Evolutionary conservation across 2,797 vertebrate genomes (phyloP).

Genomic region (Labeo calbasu): DNA sequence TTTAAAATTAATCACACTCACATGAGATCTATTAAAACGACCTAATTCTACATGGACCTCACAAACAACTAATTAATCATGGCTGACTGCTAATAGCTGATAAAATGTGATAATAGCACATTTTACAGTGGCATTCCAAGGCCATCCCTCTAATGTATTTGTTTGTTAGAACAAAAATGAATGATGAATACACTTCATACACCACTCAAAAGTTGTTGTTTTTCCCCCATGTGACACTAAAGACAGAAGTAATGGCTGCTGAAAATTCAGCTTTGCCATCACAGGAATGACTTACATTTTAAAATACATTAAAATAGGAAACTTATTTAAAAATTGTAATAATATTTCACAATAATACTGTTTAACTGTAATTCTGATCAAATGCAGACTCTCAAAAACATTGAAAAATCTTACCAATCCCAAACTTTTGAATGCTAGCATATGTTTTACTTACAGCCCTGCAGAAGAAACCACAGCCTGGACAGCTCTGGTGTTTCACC

Average conservation of each 20-base stretch:
- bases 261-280: neutral
- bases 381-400: neutral
- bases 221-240: neutral
- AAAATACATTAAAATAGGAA: neutral
- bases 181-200: neutral
- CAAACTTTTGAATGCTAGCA: neutral
- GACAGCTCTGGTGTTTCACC: conserved; percentile 98
- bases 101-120: neutral
- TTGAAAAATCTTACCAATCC: neutral
- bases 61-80: neutral
- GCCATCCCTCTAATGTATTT: neutral
- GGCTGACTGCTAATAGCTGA: neutral
- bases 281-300: neutral
- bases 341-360: neutral
- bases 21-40: neutral
- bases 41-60: neutral
- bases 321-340: neutral
- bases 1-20: neutral
- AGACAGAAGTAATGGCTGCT: neutral
- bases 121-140: neutral
- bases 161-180: neutral
- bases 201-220: neutral
- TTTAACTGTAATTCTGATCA: neutral
- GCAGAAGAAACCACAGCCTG: conserved; percentile 96
- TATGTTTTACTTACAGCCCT: conserved; percentile 81